These are phyloP conservation scores for Diuraphis noxia DNA, from an alignment of 1,140 invertebrate genomes.

Conservation along the genomic window DNA sequence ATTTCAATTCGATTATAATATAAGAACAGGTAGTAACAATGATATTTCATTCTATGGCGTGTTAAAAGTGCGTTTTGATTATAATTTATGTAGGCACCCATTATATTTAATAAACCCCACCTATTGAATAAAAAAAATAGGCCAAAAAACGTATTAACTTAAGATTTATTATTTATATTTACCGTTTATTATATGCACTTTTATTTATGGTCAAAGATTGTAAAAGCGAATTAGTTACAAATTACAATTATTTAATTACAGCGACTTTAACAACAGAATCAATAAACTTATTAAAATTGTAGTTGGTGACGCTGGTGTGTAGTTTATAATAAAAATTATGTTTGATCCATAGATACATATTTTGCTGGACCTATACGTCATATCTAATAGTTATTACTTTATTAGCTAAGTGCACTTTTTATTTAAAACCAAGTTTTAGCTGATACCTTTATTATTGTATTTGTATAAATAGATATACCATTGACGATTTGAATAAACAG, in stretches of 20 bases:
- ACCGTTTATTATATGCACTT: background rate
- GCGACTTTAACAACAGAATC: background rate
- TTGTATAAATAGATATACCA: background rate
- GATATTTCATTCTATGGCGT: background rate
- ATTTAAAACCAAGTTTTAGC: background rate
- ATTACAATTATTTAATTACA: background rate
- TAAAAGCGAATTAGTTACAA: background rate
- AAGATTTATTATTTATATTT: constrained; percentile 3
- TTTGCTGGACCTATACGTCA: no score
- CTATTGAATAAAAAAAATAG: background rate
- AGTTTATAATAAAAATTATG: background rate
- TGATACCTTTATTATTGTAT: background rate
- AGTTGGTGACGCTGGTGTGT: background rate
- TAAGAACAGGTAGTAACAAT: background rate
- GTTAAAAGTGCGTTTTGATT: background rate
- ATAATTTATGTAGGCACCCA: background rate
- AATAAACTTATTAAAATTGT: background rate
- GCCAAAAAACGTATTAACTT: background rate
- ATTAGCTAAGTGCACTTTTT: background rate
- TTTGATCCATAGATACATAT: background rate
- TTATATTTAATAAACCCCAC: no score
- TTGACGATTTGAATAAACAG: background rate
- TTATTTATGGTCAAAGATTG: background rate
- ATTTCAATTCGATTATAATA: background rate
- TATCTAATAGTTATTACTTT: background rate